Conservation (phyloP, 2,113 vertebrate genomes). For the Hippoglossus stenolepis region DNA sequence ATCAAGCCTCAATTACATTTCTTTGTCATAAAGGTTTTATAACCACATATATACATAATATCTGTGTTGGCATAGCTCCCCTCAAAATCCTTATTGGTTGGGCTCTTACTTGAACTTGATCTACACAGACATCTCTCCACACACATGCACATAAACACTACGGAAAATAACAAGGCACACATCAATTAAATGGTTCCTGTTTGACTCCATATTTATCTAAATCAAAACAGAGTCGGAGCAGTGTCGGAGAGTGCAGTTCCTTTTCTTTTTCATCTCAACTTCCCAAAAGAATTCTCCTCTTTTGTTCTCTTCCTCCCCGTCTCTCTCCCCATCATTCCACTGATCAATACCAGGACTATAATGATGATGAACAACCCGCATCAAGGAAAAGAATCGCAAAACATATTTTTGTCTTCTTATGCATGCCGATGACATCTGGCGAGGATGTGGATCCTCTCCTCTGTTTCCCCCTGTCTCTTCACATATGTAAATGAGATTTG, state of each 20-base stretch:
- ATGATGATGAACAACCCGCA: slow-evolving; percentile 54
- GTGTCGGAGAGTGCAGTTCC: slow-evolving; percentile 48
- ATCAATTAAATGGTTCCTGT: slow-evolving; percentile 55
- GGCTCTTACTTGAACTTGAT: not conserved
- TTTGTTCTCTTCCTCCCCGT: slow-evolving; percentile 19
- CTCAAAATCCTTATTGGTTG: not conserved
- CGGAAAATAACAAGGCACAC: slow-evolving; percentile 14
- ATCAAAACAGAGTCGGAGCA: slow-evolving; percentile 41
- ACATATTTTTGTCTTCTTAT: slow-evolving; percentile 50
- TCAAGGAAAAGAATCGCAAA: slow-evolving; percentile 27
- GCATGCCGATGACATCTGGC: slow-evolving; percentile 58
- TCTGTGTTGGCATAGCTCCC: too few relatives aligned
- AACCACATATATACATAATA: too few relatives aligned
- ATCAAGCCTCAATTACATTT: too few relatives aligned
- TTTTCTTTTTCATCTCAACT: slow-evolving; percentile 47
- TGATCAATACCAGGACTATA: slow-evolving; percentile 65
- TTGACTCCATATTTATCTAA: slow-evolving; percentile 43
- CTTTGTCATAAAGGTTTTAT: too few relatives aligned
- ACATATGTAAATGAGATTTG: slow-evolving; percentile 60
- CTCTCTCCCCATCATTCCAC: slow-evolving; percentile 14
- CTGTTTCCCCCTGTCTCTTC: slow-evolving; percentile 49
- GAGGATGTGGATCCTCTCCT: slow-evolving; percentile 61
- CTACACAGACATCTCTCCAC: slow-evolving; percentile 18
- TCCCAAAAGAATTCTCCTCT: not conserved
- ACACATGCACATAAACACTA: slow-evolving; percentile 18